Conservation (phyloP, 2,797 vertebrate species). For the Acanthis flammea region DNA sequence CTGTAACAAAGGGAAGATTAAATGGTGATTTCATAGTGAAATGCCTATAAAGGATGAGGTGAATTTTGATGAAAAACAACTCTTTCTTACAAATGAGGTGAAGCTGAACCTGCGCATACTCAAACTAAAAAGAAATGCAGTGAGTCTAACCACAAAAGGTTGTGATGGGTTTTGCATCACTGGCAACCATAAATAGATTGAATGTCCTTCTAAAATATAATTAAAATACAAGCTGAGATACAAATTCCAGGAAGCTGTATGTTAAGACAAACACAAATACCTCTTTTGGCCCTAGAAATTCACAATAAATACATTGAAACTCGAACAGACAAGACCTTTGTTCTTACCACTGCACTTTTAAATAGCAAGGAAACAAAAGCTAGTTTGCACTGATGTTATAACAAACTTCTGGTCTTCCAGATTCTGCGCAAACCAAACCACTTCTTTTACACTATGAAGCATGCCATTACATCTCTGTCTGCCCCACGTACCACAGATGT, state of each 20-base stretch:
- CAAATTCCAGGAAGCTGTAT: not conserved
- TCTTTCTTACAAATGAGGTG: not conserved
- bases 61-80: not conserved
- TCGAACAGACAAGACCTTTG: not conserved
- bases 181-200: not conserved
- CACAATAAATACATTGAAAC: not conserved
- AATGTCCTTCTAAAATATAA: not conserved
- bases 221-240: not conserved
- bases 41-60: not conserved
- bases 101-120: not conserved
- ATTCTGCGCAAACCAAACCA: not conserved
- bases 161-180: not conserved
- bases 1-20: not conserved
- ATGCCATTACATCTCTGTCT: not conserved
- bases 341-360: not conserved
- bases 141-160: not conserved
- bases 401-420: not conserved
- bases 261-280: not conserved
- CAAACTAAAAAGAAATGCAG: not conserved
- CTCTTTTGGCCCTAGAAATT: not conserved
- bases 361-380: not conserved
- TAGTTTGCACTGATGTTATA: not conserved
- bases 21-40: not conserved
- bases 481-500: not conserved
- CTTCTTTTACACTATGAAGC: not conserved